Percentiles rank a stretch among this genome's conserved stretches.
phyloP scores from a whole-genome alignment of 2,797 vertebrate species.

The Molossus molossus region DNA sequence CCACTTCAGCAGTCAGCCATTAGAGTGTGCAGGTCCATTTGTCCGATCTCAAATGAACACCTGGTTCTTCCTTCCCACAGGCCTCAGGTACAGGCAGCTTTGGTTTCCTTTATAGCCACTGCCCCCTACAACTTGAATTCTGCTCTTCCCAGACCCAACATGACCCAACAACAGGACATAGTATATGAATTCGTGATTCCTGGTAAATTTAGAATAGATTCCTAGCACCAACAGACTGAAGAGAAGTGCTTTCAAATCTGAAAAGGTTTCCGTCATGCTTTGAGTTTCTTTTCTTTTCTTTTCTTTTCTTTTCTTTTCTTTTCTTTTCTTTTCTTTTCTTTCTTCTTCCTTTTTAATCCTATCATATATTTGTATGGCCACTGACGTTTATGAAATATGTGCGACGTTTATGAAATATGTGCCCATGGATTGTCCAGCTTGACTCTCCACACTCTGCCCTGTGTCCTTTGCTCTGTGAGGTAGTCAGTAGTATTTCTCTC shows the following conservation, averaged over 20 bases:
- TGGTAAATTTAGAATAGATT: not conserved
- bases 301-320: not conserved
- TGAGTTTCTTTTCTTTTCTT: not conserved
- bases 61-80: not conserved
- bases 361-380: not conserved
- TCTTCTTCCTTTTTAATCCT: not conserved
- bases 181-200: not conserved
- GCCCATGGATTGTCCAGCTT: not conserved
- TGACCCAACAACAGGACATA: not conserved
- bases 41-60: not conserved
- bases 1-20: not conserved
- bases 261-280: not conserved
- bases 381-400: not conserved
- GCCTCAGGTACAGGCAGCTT: not conserved
- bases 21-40: not conserved
- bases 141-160: slow-evolving; percentile 1
- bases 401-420: not conserved
- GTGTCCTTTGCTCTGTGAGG: not conserved
- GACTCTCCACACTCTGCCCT: not conserved
- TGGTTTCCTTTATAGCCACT: slow-evolving; percentile 10
- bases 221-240: not conserved
- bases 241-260: not conserved
- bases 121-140: not conserved
- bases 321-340: not conserved
- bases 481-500: not conserved